phyloP scores from a whole-genome alignment of 1,140 invertebrate species.

The Camponotus floridanus region DNA sequence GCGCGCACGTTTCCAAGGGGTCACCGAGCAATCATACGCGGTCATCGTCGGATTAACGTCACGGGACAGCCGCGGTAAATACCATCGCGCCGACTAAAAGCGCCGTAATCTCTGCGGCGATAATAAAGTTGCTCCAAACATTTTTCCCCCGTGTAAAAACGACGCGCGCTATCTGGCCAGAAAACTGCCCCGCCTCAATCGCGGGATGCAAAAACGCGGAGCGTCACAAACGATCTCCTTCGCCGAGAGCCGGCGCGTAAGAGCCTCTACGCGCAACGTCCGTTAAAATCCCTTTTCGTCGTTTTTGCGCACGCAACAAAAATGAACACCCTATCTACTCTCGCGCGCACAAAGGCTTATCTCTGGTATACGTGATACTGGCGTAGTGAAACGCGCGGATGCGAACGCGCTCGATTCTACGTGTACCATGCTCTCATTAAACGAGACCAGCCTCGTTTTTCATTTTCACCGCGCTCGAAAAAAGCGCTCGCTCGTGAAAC shows the following conservation, averaged over 20 bases:
- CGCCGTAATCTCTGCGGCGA: conserved; percentile 53
- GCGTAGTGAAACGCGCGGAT: neutral
- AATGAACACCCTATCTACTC: conserved; percentile 35
- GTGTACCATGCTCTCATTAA: conserved; percentile 48
- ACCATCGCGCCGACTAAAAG: conserved; percentile 48
- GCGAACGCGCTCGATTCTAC: neutral
- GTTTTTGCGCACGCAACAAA: conserved; percentile 50
- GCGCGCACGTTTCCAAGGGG: neutral
- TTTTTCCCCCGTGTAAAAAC: conserved; percentile 53
- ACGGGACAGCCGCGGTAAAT: conserved; percentile 40
- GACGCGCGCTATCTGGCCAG: conserved; percentile 35
- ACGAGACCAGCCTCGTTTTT: neutral
- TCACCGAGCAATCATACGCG: conserved; percentile 42
- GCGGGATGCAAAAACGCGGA: conserved; percentile 44
- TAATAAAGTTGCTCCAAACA: conserved; percentile 55
- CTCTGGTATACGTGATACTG: conserved; percentile 47
- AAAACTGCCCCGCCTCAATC: conserved; percentile 49
- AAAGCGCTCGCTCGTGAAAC: neutral
- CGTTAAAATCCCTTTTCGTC: conserved; percentile 45
- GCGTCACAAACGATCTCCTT: conserved; percentile 57
- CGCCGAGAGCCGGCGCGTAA: conserved; percentile 38
- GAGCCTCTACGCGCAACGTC: conserved; percentile 35
- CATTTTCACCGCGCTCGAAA: conserved; percentile 8
- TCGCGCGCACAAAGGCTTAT: conserved; percentile 47
- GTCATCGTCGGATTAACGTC: conserved; percentile 42